phyloP scores from a whole-genome alignment of 1,140 invertebrate species.

The Bombus difficillimus region DNA sequence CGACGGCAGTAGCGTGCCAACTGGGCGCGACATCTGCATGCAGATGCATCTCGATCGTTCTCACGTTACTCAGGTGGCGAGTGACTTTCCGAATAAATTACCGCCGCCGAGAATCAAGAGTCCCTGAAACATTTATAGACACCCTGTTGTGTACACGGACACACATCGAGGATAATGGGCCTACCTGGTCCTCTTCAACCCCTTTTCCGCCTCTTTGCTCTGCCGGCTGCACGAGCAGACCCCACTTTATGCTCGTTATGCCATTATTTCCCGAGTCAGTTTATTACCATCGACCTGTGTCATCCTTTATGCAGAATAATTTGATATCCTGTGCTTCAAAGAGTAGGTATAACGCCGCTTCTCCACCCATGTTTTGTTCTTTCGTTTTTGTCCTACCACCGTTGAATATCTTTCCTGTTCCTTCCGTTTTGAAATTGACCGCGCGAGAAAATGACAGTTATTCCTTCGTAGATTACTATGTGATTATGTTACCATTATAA shows the following conservation, averaged over 20 bases:
- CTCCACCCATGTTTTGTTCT: not conserved
- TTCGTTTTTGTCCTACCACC: constrained; percentile 1
- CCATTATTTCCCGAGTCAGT: constrained; percentile 70
- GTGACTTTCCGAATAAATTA: constrained; percentile 78
- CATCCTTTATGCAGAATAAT: constrained; percentile 69
- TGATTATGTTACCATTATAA: not conserved
- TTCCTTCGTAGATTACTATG: not conserved
- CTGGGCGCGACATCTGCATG: constrained; percentile 68
- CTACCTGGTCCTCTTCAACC: constrained; percentile 71
- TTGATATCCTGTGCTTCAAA: constrained; percentile 66
- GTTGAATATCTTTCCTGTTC: not conserved
- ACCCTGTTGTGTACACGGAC: constrained; percentile 66
- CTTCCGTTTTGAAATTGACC: not conserved
- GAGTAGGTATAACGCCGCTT: constrained; percentile 42
- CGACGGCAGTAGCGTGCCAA: constrained; percentile 58
- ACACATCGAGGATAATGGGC: constrained; percentile 67
- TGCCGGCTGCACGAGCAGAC: constrained; percentile 68
- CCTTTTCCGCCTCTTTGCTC: constrained; percentile 64
- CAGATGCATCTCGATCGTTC: constrained; percentile 70
- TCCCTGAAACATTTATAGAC: constrained; percentile 71
- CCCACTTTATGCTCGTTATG: constrained; percentile 69
- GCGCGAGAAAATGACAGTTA: not conserved
- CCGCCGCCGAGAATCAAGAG: constrained; percentile 55
- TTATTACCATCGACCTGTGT: constrained; percentile 71
- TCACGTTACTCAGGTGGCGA: constrained; percentile 77